A percentile compares a stretch with the other conserved stretches of the same genome.
phyloP scores from a whole-genome alignment of 2,888 invertebrate genomes.

The Cheiracanthium punctorium region DNA sequence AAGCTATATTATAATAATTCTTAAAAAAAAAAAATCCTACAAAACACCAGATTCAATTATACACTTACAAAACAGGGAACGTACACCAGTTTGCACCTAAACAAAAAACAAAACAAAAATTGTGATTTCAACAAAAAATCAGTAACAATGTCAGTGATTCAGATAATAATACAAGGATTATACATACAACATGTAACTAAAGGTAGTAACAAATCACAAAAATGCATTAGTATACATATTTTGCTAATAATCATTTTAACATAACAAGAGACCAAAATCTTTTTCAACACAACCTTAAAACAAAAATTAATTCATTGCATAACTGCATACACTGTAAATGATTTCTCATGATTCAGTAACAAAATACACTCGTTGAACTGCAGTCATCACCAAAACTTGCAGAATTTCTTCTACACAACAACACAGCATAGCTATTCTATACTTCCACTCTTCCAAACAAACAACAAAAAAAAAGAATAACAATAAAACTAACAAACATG shows the following conservation, averaged over 20 bases:
- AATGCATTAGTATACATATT: neutral
- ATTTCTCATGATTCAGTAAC: no score
- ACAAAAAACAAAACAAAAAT: neutral
- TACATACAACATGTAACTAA: neutral
- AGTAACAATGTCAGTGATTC: neutral
- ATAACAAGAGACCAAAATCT: neutral
- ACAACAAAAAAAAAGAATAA: no score
- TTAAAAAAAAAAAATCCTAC: neutral
- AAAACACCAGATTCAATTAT: neutral
- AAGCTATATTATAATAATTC: neutral
- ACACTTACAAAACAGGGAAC: neutral
- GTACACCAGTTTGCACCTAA: neutral
- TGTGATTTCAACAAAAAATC: neutral
- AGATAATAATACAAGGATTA: neutral
- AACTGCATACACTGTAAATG: no score
- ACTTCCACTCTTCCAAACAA: no score
- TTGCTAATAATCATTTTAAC: neutral
- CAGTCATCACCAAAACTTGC: no score
- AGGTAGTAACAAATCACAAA: conserved; percentile 1
- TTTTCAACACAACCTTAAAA: neutral
- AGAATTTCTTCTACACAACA: no score
- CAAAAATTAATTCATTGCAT: neutral
- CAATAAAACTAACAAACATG: no score
- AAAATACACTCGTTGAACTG: no score
- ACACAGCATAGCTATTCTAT: no score